phyloP scores from a whole-genome alignment of 1,140 invertebrate genomes.

The Calliopsis andreniformis region DNA sequence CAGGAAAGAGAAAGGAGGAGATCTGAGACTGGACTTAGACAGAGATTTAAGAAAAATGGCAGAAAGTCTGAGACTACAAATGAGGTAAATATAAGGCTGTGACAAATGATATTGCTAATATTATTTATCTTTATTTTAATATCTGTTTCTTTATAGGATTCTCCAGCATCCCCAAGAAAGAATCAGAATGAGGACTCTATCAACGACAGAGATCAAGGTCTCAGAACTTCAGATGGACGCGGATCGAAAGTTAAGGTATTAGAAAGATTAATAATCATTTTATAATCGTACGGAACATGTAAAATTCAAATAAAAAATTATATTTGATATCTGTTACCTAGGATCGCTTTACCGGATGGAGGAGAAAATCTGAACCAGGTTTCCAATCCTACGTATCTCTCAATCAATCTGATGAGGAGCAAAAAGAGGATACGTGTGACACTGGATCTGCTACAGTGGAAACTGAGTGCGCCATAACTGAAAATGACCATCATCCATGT shows the following conservation, averaged over 20 bases:
- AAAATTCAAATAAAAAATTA: too few species aligned
- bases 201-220: slow-evolving; percentile 74
- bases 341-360: slow-evolving; percentile 83
- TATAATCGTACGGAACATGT: too few species aligned
- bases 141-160: slow-evolving; percentile 61
- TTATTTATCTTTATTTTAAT: neutral
- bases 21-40: slow-evolving; percentile 85
- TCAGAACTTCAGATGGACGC: slow-evolving; percentile 74
- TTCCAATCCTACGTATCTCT: slow-evolving; percentile 79
- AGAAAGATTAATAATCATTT: too few species aligned
- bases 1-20: slow-evolving; percentile 87
- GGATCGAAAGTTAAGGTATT: slow-evolving; percentile 77
- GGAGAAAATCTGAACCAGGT: slow-evolving; percentile 88
- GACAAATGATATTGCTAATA: neutral
- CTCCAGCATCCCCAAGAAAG: slow-evolving; percentile 72
- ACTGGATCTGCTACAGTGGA: slow-evolving; percentile 41
- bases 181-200: slow-evolving; percentile 68
- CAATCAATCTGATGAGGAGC: slow-evolving; percentile 75
- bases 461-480: slow-evolving; percentile 36
- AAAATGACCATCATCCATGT: slow-evolving; percentile 39
- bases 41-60: slow-evolving; percentile 80
- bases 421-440: slow-evolving; percentile 55
- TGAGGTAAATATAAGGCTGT: slow-evolving; percentile 72
- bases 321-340: slow-evolving; percentile 46
- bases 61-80: slow-evolving; percentile 78